Evolutionary conservation across 1,140 invertebrate genomes (phyloP).

Genomic region (Cyrtorhinus lividipennis): DNA sequence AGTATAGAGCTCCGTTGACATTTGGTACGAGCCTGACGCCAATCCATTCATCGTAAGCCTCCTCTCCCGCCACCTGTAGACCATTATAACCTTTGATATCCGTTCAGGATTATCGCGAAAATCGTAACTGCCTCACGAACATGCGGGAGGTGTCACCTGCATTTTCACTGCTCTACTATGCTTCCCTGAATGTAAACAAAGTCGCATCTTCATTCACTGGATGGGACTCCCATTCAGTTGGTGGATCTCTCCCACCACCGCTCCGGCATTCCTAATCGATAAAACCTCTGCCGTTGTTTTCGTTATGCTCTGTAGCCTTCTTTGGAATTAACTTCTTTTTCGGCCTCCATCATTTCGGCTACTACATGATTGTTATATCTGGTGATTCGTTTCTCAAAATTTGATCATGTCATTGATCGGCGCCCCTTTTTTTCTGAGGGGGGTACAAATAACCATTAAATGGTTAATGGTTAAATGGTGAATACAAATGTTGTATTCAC

Average conservation of each 20-base stretch:
- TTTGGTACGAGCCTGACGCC: neutral
- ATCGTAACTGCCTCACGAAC: neutral
- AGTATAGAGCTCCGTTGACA: neutral
- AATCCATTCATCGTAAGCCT: neutral
- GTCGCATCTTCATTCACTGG: neutral
- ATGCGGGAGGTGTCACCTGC: neutral
- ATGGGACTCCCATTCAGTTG: neutral
- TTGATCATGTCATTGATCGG: neutral
- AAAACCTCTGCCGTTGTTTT: constrained; percentile 2
- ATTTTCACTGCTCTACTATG: neutral
- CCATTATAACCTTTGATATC: neutral
- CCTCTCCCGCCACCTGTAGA: neutral
- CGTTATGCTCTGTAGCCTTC: neutral
- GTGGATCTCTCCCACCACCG: neutral
- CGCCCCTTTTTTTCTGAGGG: neutral
- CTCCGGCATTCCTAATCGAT: neutral
- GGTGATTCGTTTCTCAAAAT: neutral
- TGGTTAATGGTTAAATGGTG: neutral
- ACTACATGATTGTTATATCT: neutral
- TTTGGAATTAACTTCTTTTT: neutral
- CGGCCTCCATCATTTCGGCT: neutral
- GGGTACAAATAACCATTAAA: neutral
- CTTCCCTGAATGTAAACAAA: constrained; percentile 1
- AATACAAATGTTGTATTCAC: neutral
- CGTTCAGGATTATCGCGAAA: neutral